A percentile compares a stretch with the other conserved stretches of the same genome.
Evolutionary conservation across 2,113 vertebrate species (phyloP).

Genomic region (Etheostoma cragini): DNA sequence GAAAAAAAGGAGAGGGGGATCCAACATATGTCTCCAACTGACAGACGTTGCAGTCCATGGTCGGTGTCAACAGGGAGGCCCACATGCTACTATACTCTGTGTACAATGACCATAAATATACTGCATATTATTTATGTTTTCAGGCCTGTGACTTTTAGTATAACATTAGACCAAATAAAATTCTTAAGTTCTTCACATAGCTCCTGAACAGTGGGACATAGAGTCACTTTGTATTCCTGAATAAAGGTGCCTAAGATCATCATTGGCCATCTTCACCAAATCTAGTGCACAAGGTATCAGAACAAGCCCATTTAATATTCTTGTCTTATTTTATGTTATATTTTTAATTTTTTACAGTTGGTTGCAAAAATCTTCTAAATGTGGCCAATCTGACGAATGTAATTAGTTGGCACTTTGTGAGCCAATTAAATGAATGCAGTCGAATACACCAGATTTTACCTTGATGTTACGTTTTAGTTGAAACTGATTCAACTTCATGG

Average conservation of each 20-base stretch:
- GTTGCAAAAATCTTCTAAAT: neutral
- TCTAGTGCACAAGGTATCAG: neutral
- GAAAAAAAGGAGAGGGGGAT: neutral
- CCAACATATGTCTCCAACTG: neutral
- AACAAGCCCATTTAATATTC: neutral
- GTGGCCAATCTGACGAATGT: neutral
- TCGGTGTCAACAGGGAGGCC: neutral
- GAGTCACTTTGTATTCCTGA: neutral
- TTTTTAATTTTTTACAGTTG: neutral
- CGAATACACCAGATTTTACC: neutral
- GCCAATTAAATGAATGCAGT: neutral
- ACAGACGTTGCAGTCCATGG: neutral
- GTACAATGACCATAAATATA: no score
- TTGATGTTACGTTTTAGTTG: neutral
- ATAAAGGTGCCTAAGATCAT: neutral
- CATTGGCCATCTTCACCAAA: neutral
- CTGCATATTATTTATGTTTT: neutral
- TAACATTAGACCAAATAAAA: neutral
- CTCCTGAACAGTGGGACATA: neutral
- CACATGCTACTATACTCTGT: neutral
- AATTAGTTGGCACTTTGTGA: neutral
- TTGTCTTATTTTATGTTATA: neutral
- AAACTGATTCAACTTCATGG: neutral
- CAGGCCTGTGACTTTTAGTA: neutral
- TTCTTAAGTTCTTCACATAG: neutral